phyloP scores from a whole-genome alignment of 1,140 invertebrate genomes.

The Euglossa dilemma region DNA sequence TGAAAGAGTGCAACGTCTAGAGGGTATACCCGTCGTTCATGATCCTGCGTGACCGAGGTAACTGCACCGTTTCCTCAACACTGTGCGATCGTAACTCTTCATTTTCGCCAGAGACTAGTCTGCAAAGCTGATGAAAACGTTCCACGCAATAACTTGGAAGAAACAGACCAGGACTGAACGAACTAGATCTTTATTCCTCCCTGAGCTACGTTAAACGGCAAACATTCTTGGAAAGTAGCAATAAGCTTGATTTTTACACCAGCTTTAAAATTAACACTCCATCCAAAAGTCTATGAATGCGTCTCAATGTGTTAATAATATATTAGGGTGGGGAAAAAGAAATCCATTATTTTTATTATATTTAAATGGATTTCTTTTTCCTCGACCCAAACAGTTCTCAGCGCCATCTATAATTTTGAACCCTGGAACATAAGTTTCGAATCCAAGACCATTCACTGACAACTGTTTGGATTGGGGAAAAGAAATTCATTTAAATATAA shows the following conservation, averaged over 20 bases:
- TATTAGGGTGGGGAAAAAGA: no score
- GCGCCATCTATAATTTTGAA: no score
- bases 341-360: no score
- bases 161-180: background rate
- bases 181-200: background rate
- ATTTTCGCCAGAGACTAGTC: background rate
- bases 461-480: no score
- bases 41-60: background rate
- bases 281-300: background rate
- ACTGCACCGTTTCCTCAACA: background rate
- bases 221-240: background rate
- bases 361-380: no score
- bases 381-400: no score
- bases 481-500: no score
- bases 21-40: background rate
- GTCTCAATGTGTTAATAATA: no score
- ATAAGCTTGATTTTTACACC: background rate
- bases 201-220: background rate
- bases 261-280: background rate
- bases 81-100: constrained; percentile 5
- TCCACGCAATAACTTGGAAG: constrained; percentile 11
- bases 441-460: no score
- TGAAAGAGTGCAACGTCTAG: background rate
- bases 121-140: background rate
- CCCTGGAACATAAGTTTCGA: no score